These are phyloP conservation scores for Entomobrya proxima DNA, from an alignment of 2,888 invertebrate species.

Conservation along the genomic window DNA sequence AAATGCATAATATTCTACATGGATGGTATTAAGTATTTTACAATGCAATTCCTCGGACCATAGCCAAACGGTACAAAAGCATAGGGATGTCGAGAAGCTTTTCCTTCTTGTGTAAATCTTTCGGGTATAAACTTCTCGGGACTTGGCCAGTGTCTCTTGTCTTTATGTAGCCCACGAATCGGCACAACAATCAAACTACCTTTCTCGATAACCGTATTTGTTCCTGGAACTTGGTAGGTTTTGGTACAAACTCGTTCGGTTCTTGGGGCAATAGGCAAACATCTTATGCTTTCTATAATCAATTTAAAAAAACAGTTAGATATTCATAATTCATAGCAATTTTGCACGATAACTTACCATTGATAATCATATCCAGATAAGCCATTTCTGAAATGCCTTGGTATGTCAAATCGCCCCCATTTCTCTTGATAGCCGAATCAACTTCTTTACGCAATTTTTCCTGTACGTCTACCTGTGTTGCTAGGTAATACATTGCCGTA, in stretches of 20 bases:
- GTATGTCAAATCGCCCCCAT: not conserved
- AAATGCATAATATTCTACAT: too few relatives aligned
- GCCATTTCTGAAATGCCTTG: not conserved
- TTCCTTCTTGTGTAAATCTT: conserved; percentile 81
- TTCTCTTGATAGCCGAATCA: not conserved
- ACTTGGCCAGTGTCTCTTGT: conserved; percentile 80
- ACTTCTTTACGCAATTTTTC: not conserved
- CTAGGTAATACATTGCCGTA: not conserved
- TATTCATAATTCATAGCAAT: too few relatives aligned
- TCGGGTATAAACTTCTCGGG: conserved; percentile 82
- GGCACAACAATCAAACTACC: conserved; percentile 80
- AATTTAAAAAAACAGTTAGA: too few relatives aligned
- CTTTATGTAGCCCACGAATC: conserved; percentile 81
- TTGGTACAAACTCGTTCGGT: conserved; percentile 77
- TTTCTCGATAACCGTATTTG: conserved; percentile 79
- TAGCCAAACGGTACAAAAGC: conserved; percentile 78
- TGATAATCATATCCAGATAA: conserved; percentile 1
- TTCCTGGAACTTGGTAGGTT: conserved; percentile 79
- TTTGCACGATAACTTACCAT: not conserved
- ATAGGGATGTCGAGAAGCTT: conserved; percentile 79
- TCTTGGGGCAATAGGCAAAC: too few relatives aligned
- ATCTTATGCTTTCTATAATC: too few relatives aligned
- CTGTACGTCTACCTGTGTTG: not conserved
- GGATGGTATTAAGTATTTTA: too few relatives aligned
- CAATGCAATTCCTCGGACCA: conserved; percentile 38